phyloP scores from a whole-genome alignment of 2,797 vertebrate species.

The Leptodactylus fallax region DNA sequence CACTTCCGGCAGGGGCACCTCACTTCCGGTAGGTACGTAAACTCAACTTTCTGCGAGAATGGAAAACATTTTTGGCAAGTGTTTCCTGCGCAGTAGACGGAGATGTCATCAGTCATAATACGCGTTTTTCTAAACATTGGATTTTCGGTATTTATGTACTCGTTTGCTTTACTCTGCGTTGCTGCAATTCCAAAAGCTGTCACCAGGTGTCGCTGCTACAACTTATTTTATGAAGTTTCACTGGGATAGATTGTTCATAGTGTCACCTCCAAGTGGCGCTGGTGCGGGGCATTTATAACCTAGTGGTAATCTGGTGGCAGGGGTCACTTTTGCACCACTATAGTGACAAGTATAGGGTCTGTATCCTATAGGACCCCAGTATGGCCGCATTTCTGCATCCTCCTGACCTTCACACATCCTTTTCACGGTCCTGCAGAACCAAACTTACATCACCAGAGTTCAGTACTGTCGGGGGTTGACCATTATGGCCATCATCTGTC shows the following conservation, averaged over 20 bases:
- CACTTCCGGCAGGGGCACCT: conserved; percentile 8
- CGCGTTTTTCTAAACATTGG: background rate
- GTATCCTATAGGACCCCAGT: no score
- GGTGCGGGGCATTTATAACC: no score
- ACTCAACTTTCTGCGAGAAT: background rate
- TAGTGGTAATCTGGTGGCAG: no score
- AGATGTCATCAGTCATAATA: background rate
- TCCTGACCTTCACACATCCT: no score
- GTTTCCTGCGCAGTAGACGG: background rate
- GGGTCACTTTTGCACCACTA: no score
- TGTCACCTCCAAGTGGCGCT: background rate
- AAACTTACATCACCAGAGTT: no score
- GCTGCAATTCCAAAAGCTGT: background rate
- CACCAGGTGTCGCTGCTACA: background rate
- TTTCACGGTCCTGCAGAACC: no score
- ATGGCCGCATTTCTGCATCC: no score
- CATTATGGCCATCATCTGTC: no score
- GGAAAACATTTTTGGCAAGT: background rate
- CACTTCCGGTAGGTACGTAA: conserved; percentile 32
- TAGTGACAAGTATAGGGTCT: no score
- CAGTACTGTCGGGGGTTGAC: no score
- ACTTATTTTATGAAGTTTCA: background rate
- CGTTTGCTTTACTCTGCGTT: background rate
- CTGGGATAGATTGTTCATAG: background rate
- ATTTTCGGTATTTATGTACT: background rate